These are phyloP conservation scores for Erithacus rubecula DNA, from an alignment of 2,797 vertebrate species.

Conservation along the genomic window DNA sequence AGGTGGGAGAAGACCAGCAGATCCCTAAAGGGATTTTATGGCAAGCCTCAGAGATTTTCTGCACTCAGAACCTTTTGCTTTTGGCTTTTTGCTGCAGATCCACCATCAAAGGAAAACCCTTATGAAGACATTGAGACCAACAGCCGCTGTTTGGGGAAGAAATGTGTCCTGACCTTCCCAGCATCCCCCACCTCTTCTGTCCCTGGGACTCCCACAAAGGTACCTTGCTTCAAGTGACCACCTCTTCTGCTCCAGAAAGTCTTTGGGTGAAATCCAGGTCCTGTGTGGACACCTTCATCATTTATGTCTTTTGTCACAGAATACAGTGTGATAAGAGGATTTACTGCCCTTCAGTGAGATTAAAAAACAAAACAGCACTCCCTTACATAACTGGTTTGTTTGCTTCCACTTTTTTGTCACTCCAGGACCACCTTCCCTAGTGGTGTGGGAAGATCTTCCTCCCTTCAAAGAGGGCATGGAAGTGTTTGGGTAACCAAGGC, in stretches of 20 bases:
- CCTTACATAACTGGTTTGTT: background rate
- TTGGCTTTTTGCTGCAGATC: constrained; percentile 77
- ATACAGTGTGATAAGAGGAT: background rate
- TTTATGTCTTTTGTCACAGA: background rate
- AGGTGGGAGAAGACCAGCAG: background rate
- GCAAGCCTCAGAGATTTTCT: constrained; percentile 23
- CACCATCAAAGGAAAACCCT: constrained; percentile 93
- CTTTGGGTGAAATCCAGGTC: background rate
- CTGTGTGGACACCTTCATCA: background rate
- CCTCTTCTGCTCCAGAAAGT: background rate
- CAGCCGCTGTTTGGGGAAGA: constrained; percentile 81
- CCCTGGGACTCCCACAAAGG: constrained; percentile 87
- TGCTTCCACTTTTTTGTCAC: background rate
- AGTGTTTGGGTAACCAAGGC: background rate
- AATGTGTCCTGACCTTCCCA: constrained; percentile 82
- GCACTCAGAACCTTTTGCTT: background rate
- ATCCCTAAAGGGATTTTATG: constrained; percentile 23
- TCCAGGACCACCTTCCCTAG: background rate
- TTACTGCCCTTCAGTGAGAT: background rate
- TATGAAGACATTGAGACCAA: constrained; percentile 96
- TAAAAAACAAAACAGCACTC: background rate
- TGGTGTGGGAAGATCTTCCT: background rate
- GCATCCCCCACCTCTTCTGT: constrained; percentile 82
- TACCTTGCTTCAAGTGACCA: constrained; percentile 53
- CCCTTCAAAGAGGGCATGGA: background rate